Conservation (phyloP, 2,888 invertebrate species). For the Hymenopus coronatus region DNA sequence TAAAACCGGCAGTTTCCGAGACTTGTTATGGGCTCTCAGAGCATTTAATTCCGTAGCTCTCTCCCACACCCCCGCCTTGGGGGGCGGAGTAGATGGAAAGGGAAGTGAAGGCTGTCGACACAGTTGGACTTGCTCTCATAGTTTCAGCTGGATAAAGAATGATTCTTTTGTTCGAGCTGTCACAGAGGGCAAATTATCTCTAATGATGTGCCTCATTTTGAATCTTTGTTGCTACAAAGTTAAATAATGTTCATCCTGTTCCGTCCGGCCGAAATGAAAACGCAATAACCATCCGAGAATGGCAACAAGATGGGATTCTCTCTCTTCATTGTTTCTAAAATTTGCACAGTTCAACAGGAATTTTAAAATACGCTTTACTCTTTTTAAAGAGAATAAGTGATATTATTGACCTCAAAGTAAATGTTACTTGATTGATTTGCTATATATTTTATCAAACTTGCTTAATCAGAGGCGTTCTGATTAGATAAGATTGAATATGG, state of each 20-base stretch:
- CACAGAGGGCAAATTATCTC: neutral
- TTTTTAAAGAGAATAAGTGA: no score
- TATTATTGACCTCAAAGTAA: no score
- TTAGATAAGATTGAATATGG: no score
- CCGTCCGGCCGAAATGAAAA: neutral
- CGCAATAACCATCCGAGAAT: no score
- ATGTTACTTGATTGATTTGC: no score
- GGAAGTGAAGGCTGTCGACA: neutral
- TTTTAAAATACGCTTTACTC: no score
- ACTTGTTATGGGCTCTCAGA: neutral
- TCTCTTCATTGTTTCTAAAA: no score
- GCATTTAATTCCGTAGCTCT: neutral
- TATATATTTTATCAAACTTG: no score
- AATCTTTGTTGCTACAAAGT: neutral
- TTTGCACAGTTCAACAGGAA: no score
- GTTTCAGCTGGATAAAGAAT: neutral
- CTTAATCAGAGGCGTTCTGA: no score
- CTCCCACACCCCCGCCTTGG: neutral
- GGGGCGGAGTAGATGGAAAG: neutral
- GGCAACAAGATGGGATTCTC: no score
- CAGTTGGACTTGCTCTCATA: neutral
- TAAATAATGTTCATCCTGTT: neutral
- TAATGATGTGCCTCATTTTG: neutral
- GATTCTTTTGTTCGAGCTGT: neutral
- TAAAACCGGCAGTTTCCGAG: neutral